phyloP scores from a whole-genome alignment of 2,797 vertebrate species.

The Eulemur coronatus region DNA sequence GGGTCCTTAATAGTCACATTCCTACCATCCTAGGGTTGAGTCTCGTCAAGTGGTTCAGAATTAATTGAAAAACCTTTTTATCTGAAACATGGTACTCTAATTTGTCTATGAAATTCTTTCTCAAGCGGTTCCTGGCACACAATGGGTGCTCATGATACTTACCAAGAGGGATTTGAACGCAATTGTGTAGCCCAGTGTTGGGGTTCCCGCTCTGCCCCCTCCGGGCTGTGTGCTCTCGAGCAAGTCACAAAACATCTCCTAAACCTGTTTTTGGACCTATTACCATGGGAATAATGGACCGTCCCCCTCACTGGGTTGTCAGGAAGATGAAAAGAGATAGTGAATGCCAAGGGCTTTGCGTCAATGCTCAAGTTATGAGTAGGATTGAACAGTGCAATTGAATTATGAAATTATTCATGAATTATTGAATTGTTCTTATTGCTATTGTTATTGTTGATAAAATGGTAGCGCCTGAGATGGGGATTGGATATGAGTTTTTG shows the following conservation, averaged over 20 bases:
- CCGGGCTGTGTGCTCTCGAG: not conserved
- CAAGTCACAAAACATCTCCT: not conserved
- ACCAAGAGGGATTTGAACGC: not conserved
- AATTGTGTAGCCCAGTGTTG: not conserved
- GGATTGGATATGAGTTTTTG: not conserved
- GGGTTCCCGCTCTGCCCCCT: not conserved
- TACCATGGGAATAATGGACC: not conserved
- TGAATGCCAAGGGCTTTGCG: not conserved
- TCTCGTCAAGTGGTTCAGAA: not conserved
- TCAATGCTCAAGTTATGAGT: not conserved
- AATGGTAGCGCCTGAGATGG: not conserved
- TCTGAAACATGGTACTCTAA: not conserved
- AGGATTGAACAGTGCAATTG: not conserved
- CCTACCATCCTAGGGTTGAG: fast-evolving
- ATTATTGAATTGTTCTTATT: not conserved
- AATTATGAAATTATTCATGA: not conserved
- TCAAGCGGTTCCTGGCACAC: not conserved
- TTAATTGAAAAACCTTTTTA: not conserved
- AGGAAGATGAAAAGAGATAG: not conserved
- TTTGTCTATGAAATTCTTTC: not conserved
- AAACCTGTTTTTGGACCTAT: not conserved
- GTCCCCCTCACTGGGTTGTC: not conserved
- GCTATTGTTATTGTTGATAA: not conserved
- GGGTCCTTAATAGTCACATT: not conserved
- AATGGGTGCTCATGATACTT: not conserved